Evolutionary conservation across 2,797 vertebrate species (phyloP), one percentile per base, ranked within the genome.

Genomic region (Peromyscus eremicus): DNA sequence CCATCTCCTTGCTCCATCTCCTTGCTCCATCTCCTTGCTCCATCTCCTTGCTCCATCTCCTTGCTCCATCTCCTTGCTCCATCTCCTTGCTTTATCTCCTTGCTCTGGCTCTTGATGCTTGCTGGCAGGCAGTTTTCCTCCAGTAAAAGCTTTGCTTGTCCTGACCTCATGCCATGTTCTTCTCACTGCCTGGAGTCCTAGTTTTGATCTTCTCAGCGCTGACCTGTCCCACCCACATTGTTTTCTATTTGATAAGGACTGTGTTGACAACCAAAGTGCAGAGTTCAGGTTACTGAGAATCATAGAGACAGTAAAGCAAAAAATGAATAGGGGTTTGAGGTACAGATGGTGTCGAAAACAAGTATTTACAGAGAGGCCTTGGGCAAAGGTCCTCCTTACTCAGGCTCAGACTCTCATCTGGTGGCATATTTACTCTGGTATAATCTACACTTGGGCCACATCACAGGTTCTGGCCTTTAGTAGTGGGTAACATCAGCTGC

Each of bases 151-250:
- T 57, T 16, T 88, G 37, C 52, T 34, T 62, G 9, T 46, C 34
- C 64, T 92, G 60, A 88, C 88, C 21, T 95, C 71, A 92, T 34
- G 37, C 57, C 90, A 0, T 16, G 46, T 12, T 94, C 49, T 71
- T 96, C 37, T 76, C 37, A 91, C 60, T 77, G 91, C 52, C 86
- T 9, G 1, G 17, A 62, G 76, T 81, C 66, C 37, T 27, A 55
- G 25, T 84, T 91, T 93, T 96, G 89, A 93, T 93, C 87, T 93
- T 95, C 11, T 75, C 49, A 29, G 14, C 5, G 89, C 84, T 94
- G 70, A 88, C 66, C 75, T 86, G 34, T 83, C 79, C 70, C 70
- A 27, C 25, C 25, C 12, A 34, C 32, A n/a, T 29, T 76, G 57
- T 84, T 86, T 91, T 93, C 75, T 87, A 64, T 85, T 87, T 90